Base-by-base conservation (phyloP, 92 coral and sea anemone genomes). In the Epizoanthus stellaris region DNA sequence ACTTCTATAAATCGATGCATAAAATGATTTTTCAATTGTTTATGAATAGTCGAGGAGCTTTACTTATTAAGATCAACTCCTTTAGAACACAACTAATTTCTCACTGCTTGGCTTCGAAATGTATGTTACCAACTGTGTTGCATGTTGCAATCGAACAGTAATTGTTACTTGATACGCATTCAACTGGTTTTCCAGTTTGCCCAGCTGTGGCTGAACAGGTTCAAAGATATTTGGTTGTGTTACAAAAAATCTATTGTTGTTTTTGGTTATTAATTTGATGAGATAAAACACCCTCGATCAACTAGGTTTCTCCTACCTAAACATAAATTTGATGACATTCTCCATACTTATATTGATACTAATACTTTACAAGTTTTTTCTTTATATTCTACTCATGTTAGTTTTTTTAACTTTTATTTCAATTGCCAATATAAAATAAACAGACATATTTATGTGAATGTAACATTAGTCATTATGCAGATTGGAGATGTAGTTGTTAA, bases 241-340 rank as follows among this genome's bases (percentile, higher is more conserved):
- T 49, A 49, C 56, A 43, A 43, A 43, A 43, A 43, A 8, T 47
- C 53, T 47, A 34, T 20, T 64, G 70, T 64, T 34, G 20, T 64
- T 11, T 64, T 34, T 34, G 70, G 81, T 73, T n/a, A 71, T 74
- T 58, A 71, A 40, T 58, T 59, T 68, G 40, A 82, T n/a, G 6
- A 77, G 67, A 76, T 76, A 70, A 63, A 85, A 65, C 60, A 84
- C 77, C 69, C 60, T 77, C 76, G 73, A 30, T 43, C 83, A 14
- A 70, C 69, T 67, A 42, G 21, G 25, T 54, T 17, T 76, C 71
- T 60, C 43, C 34, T 15, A 77, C 49, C 67, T 77, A 66, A n/a
- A 77, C 75, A 77, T 76, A 76, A 38, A 77, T 47, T 47, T 47
- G 1, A 72, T 40, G 77, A 10, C 77, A 8, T 38, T 74, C 40